Evolutionary conservation across 2,113 vertebrate species (phyloP), one percentile per base, ranked within the genome.

Genomic region (Plectropomus leopardus): DNA sequence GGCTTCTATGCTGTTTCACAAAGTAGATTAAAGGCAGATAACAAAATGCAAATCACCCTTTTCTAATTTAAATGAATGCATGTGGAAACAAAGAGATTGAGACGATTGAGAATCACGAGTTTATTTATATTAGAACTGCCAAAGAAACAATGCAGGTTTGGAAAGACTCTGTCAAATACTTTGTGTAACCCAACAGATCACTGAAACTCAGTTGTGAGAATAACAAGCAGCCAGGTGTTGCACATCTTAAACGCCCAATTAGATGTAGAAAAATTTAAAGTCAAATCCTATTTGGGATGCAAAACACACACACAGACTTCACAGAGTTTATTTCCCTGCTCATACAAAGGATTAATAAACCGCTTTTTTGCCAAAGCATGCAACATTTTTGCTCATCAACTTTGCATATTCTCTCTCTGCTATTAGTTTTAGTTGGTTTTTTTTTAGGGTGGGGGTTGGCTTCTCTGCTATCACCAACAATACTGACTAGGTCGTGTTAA

Each of bases 191-290:
- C 59, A 51, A 54, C 40, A 78, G 68, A 83, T 85, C 67, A 82
- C 28, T 82, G 60, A 60, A 65, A 64, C 58, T 76, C 69, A 66
- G 72, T 68, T 19, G 69, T 78, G 47, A 54, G 60, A 82, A 77
- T 54, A 78, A 76, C 70, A 81, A 70, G 66, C 61, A 83, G 50
- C 51, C 82, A 87, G 82, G 71, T 91, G 82, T 76, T 83, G 65
- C 82, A 82, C 54, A 63, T 72, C 57, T 32, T 85, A 74, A 88
- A 88, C 70, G 36, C 40, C 42, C 86, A 82, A 78, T 85, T 89
- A 89, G 76, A 78, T 82, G 55, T 36, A 64, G 71, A 55, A 32
- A 55, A 72, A 73, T 77, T 42, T 44, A 15, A 59, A 47, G 11
- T 47, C 10, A 71, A 70, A 48, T n/a, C 1, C 4, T 51, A 61